Evolutionary conservation across 2,113 vertebrate species (phyloP).

Genomic region (Plectropomus leopardus): DNA sequence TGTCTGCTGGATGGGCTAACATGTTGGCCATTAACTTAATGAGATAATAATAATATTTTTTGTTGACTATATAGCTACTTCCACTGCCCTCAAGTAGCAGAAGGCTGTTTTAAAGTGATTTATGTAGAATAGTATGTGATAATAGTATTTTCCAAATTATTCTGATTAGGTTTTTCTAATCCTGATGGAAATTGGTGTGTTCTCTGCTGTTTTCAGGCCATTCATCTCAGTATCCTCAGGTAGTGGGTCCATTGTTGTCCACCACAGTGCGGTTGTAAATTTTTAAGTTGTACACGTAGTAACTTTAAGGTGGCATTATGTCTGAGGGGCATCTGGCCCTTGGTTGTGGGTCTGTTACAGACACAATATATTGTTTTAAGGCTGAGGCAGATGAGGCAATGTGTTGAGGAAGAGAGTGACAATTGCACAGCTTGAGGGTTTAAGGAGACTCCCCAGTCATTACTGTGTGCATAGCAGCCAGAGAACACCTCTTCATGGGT

Average conservation of each 20-base stretch:
- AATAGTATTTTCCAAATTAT: background rate
- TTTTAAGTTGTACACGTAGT: background rate
- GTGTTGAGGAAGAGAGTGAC: conserved; percentile 34
- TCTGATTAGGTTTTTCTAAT: background rate
- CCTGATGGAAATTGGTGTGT: background rate
- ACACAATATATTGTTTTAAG: conserved; percentile 48
- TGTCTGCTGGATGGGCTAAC: background rate
- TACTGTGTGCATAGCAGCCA: conserved; percentile 57
- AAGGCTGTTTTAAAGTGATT: background rate
- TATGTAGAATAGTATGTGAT: background rate
- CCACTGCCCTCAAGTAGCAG: background rate
- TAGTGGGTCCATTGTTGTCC: too few relatives aligned
- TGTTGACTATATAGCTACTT: background rate
- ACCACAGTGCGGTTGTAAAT: background rate
- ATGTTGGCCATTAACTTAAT: background rate
- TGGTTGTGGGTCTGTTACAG: conserved; percentile 2
- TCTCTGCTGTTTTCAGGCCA: background rate
- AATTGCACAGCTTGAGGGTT: conserved; percentile 57
- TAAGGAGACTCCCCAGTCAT: conserved; percentile 73
- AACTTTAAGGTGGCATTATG: conserved; percentile 4
- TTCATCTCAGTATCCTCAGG: background rate
- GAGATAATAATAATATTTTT: background rate
- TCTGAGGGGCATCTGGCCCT: background rate
- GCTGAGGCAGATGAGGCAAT: conserved; percentile 41
- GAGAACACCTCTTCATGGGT: conserved; percentile 87